A percentile compares a stretch with the other conserved stretches of the same genome.
These are phyloP conservation scores for Fukomys damarensis DNA, from an alignment of 2,113 vertebrate species.

Conservation along the genomic window DNA sequence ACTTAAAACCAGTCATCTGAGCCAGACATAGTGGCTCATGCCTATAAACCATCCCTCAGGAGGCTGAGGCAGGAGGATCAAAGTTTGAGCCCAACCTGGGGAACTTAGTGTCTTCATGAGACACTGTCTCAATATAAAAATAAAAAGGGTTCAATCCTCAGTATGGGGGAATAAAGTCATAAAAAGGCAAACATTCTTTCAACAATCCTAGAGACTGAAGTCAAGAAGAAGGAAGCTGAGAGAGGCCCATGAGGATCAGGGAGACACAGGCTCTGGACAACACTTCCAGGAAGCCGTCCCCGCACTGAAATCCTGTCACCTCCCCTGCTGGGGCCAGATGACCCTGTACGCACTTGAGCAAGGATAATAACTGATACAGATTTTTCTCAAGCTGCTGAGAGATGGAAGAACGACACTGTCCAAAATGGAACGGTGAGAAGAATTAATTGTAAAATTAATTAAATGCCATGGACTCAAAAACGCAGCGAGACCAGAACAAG, in stretches of 20 bases:
- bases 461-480: constrained; percentile 15
- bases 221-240: not conserved
- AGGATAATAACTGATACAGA: not conserved
- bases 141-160: not conserved
- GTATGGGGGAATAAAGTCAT: not conserved
- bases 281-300: constrained; percentile 35
- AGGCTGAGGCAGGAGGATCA: not conserved
- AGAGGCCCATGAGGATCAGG: accelerated
- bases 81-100: not conserved
- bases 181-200: not conserved
- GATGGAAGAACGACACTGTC: constrained; percentile 4
- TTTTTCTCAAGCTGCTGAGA: not conserved
- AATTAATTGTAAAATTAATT: constrained; percentile 67
- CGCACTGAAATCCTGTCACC: not conserved
- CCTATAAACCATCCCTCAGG: not conserved
- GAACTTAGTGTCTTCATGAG: not conserved
- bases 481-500: not conserved
- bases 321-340: constrained; percentile 30
- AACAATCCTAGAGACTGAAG: not conserved
- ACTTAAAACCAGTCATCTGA: not conserved
- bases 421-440: not conserved
- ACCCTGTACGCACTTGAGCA: constrained; percentile 1
- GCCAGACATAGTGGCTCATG: not conserved
- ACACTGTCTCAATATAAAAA: not conserved
- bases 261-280: too few relatives aligned